Percentiles rank a stretch among this genome's conserved stretches.
Conservation (phyloP, 2,113 vertebrate genomes). For the Phalacrocorax pelagicus region DNA sequence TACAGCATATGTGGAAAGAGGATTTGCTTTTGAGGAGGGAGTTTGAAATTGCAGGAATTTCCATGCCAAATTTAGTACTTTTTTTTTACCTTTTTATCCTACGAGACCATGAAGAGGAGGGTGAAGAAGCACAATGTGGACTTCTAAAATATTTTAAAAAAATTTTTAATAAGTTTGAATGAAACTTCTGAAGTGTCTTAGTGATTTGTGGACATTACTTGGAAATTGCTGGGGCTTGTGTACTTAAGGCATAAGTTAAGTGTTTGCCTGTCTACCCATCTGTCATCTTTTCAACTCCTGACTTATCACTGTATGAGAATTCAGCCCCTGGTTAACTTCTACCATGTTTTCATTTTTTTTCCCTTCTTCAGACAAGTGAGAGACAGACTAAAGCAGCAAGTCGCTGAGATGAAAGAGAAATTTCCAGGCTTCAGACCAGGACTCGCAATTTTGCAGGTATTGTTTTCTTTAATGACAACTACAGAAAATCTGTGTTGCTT, state of each 20-base stretch:
- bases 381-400: constrained; percentile 85
- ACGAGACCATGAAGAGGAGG: rapidly evolving
- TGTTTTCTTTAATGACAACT: not conserved
- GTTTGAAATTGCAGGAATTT: not conserved
- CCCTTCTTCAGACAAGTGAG: constrained; percentile 83
- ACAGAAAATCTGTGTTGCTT: not conserved
- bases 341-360: not conserved
- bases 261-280: not conserved
- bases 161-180: not conserved
- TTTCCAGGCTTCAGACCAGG: constrained; percentile 88
- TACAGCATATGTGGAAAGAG: not conserved
- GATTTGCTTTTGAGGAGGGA: not conserved
- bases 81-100: not conserved
- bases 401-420: constrained; percentile 83
- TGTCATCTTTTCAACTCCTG: not conserved
- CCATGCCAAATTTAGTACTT: not conserved
- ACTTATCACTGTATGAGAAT: not conserved
- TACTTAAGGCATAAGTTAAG: not conserved
- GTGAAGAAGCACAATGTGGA: not conserved
- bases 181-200: not conserved
- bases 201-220: not conserved
- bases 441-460: constrained; percentile 93
- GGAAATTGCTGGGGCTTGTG: not conserved
- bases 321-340: not conserved
- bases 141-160: not conserved